Conservation (phyloP, 2,797 vertebrate genomes). For the Tinamus major region DNA sequence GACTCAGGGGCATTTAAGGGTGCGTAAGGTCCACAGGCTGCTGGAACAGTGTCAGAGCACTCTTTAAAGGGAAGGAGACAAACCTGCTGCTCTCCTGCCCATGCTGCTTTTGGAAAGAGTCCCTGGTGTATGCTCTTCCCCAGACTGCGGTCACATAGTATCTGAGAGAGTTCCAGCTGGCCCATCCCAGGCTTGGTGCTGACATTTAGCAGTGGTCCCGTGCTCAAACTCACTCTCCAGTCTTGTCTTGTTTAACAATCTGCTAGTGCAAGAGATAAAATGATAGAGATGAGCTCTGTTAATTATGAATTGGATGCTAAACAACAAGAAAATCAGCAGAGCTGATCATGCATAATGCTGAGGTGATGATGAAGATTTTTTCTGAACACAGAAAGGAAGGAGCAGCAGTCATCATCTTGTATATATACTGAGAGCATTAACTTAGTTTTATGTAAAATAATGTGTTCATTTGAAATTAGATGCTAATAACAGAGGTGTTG, state of each 20-base stretch:
- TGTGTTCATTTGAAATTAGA: neutral
- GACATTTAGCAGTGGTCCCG: neutral
- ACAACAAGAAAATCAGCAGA: neutral
- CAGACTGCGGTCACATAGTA: neutral
- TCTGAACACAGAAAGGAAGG: neutral
- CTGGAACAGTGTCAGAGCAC: neutral
- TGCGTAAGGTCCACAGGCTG: neutral
- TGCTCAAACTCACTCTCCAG: neutral
- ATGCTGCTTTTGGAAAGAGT: neutral
- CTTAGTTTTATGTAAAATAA: neutral
- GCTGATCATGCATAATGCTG: neutral
- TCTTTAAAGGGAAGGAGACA: neutral
- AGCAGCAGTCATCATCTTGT: neutral
- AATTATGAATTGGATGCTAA: neutral
- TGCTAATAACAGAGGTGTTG: neutral
- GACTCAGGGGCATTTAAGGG: neutral
- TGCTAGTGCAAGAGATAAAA: neutral
- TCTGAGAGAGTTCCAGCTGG: neutral
- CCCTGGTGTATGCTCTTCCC: accelerated
- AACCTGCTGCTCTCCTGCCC: neutral
- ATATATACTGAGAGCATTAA: neutral
- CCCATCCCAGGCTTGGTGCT: neutral
- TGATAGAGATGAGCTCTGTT: neutral
- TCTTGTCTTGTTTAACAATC: neutral
- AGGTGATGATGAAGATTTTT: neutral